phyloP scores from a whole-genome alignment of 2,113 vertebrate genomes.

The Athene cunicularia region DNA sequence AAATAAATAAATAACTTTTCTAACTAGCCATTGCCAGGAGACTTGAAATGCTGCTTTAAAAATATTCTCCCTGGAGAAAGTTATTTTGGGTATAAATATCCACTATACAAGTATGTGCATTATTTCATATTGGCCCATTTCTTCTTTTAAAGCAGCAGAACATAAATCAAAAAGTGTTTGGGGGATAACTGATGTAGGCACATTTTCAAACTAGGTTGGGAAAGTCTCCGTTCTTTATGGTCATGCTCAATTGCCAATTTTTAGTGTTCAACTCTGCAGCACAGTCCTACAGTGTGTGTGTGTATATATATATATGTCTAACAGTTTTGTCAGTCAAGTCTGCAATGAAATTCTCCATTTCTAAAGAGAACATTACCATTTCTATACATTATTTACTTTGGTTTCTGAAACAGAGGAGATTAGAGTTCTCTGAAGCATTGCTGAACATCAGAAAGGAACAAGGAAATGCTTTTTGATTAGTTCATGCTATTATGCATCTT shows the following conservation, averaged over 20 bases:
- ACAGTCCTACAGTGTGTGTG: neutral
- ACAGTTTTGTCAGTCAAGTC: neutral
- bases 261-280: neutral
- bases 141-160: slow-evolving; percentile 74
- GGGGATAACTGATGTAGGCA: slow-evolving; percentile 65
- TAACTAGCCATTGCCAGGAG: slow-evolving; percentile 44
- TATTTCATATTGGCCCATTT: slow-evolving; percentile 76
- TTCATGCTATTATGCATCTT: neutral
- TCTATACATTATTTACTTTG: neutral
- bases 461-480: neutral
- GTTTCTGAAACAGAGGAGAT: neutral
- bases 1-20: slow-evolving; percentile 48
- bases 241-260: slow-evolving; percentile 25
- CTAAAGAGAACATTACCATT: neutral
- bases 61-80: slow-evolving; percentile 71
- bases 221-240: slow-evolving; percentile 50
- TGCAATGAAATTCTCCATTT: neutral
- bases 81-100: slow-evolving; percentile 73
- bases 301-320: neutral
- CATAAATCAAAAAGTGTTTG: slow-evolving; percentile 53
- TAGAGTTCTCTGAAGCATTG: neutral
- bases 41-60: slow-evolving; percentile 66
- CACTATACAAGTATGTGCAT: slow-evolving; percentile 62
- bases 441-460: neutral
- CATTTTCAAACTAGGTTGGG: slow-evolving; percentile 53